Base-by-base conservation (phyloP, 2,113 vertebrate species). In the Stegastes partitus region DNA sequence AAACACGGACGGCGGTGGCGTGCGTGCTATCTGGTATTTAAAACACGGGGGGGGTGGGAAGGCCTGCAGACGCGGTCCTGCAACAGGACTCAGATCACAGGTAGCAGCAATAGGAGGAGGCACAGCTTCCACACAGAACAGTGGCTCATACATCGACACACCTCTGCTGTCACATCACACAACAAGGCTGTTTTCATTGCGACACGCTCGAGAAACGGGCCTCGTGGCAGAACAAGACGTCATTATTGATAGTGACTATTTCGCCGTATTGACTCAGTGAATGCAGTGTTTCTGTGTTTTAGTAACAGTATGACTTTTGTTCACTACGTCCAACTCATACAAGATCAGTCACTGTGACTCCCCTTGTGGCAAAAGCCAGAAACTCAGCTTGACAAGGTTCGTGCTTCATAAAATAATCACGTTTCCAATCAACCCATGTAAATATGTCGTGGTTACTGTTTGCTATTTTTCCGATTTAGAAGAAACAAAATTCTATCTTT, bases 1-100 rank as follows among this genome's bases (percentile, higher is more conserved):
- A 88, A 90, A 92, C 81, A 81, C n/a, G 79, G 66, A 82, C 22
- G 18, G 59, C 15, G 23, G 79, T 76, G 69, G 74, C 75, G 14
- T 72, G 81, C 84, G 39, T 89, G 89, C 87, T 74, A 89, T 89
- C 82, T 81, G 79, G 68, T 85, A 50, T 64, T 92, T 85, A 80
- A 82, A 68, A 85, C 73, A 83, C 81, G 82, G 87, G 73, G 83
- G 81, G 78, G 77, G 71, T 69, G n/a, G n/a, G n/a, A n/a, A n/a
- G n/a, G n/a, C n/a, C n/a, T 55, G 67, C 75, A 80, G 87, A 82
- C 26, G 3, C 11, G n/a, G 64, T 39, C 49, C 42, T 21, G 28
- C 68, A 70, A 83, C 74, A 31, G 64, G 67, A 78, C 57, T 81
- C 77, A 90, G 87, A 93, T 93, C 93, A 91, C 83, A 92, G 85